A percentile compares a stretch with the other conserved stretches of the same genome.
phyloP scores from a whole-genome alignment of 2,888 invertebrate species.

The Limenitis arthemis region DNA sequence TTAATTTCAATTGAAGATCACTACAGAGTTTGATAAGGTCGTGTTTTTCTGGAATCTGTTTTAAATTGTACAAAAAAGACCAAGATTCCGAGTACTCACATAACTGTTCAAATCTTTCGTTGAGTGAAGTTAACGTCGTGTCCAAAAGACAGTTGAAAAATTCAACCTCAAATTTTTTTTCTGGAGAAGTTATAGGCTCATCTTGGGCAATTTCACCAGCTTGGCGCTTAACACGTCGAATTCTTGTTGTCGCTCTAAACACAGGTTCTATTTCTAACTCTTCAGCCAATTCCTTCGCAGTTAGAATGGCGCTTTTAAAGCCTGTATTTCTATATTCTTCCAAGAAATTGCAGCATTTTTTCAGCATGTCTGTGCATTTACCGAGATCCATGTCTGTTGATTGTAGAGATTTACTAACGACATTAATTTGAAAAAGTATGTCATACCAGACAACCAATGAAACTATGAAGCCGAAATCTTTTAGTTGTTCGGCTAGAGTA shows the following conservation, averaged over 20 bases:
- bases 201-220: too few relatives aligned
- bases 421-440: too few relatives aligned
- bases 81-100: slow-evolving; percentile 3
- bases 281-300: slow-evolving; percentile 29
- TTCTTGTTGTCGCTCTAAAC: too few relatives aligned
- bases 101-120: slow-evolving; percentile 27
- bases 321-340: slow-evolving; percentile 20
- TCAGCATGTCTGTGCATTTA: slow-evolving; percentile 21
- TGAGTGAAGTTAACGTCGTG: slow-evolving; percentile 24
- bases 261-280: too few relatives aligned
- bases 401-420: too few relatives aligned
- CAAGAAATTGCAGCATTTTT: slow-evolving; percentile 30
- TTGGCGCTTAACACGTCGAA: too few relatives aligned
- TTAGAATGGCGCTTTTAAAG: slow-evolving; percentile 2
- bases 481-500: slow-evolving; percentile 14
- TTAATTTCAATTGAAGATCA: slow-evolving; percentile 26
- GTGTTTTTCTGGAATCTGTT: slow-evolving; percentile 21
- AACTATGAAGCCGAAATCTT: background rate
- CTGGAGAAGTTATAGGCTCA: slow-evolving; percentile 3
- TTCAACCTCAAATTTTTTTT: background rate
- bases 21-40: slow-evolving; percentile 16
- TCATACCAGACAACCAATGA: background rate
- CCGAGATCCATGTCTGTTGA: too few relatives aligned
- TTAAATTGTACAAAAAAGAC: slow-evolving; percentile 22
- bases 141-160: slow-evolving; percentile 12